Percentiles rank a stretch among this genome's conserved stretches.
phyloP scores from a whole-genome alignment of 1,140 invertebrate species.

The Atta cephalotes region DNA sequence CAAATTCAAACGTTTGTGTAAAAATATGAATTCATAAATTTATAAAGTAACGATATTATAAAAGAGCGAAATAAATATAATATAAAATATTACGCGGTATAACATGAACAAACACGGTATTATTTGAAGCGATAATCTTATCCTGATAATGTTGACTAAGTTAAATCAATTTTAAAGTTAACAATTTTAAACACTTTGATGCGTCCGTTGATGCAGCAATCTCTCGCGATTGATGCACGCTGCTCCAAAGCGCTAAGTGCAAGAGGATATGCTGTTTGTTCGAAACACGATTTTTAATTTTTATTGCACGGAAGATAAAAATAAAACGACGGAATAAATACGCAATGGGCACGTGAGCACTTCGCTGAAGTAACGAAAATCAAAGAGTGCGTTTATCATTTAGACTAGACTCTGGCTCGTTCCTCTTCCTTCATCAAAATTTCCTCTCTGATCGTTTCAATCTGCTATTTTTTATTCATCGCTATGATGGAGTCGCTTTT shows the following conservation, averaged over 20 bases:
- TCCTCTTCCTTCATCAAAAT: neutral
- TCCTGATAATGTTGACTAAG: neutral
- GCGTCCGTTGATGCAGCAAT: constrained; percentile 10
- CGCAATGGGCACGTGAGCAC: constrained; percentile 62
- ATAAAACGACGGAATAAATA: constrained; percentile 47
- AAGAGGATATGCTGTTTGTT: neutral
- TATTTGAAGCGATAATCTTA: neutral
- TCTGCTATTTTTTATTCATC: constrained; percentile 57
- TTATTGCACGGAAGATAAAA: constrained; percentile 14
- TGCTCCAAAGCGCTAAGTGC: constrained; percentile 11
- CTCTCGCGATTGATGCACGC: constrained; percentile 1
- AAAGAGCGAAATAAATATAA: neutral
- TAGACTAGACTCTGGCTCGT: constrained; percentile 10
- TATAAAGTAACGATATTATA: neutral
- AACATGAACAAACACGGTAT: neutral
- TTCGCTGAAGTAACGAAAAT: constrained; percentile 70
- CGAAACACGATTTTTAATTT: constrained; percentile 41
- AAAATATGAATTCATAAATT: neutral
- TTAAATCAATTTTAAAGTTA: constrained; percentile 48
- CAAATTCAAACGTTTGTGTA: neutral
- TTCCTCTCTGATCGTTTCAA: constrained; percentile 45
- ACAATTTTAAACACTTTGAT: constrained; percentile 4
- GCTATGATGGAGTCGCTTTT: constrained; percentile 63
- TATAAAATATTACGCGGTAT: neutral
- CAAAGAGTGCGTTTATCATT: constrained; percentile 67